Conservation (phyloP, 2,113 vertebrate genomes). For the Xenus cinereus region DNA sequence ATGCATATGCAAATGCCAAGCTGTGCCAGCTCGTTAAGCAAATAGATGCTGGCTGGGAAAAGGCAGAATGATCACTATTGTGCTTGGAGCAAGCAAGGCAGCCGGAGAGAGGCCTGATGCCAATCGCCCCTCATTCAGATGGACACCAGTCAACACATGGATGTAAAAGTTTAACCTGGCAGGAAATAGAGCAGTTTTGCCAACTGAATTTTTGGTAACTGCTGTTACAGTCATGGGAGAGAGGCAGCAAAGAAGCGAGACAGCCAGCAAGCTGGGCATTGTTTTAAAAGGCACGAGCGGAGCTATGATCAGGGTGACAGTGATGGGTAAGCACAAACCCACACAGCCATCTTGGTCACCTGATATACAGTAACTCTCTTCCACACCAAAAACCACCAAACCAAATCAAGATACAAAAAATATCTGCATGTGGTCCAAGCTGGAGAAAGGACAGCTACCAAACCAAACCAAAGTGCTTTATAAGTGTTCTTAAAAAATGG, state of each 20-base stretch:
- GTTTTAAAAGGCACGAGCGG: neutral
- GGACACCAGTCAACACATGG: neutral
- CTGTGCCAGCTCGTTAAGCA: neutral
- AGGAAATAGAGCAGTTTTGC: neutral
- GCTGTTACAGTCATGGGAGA: neutral
- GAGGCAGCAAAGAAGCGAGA: neutral
- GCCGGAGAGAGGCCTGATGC: rapidly evolving
- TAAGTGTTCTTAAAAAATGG: neutral
- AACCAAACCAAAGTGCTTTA: neutral
- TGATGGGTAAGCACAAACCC: neutral
- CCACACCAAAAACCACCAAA: neutral
- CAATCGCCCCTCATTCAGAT: neutral
- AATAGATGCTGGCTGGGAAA: neutral
- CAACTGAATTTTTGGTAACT: neutral
- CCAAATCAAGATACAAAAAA: neutral
- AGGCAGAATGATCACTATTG: neutral
- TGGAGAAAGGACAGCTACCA: neutral
- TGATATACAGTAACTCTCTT: neutral
- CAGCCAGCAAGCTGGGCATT: neutral
- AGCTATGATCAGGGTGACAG: neutral
- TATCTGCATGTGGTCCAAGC: neutral
- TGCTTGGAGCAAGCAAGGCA: neutral
- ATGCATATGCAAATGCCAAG: neutral
- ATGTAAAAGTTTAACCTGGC: neutral
- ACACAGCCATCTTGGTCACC: neutral